Base-by-base conservation (phyloP, 2,113 vertebrate species). In the Alaudala cheleensis region DNA sequence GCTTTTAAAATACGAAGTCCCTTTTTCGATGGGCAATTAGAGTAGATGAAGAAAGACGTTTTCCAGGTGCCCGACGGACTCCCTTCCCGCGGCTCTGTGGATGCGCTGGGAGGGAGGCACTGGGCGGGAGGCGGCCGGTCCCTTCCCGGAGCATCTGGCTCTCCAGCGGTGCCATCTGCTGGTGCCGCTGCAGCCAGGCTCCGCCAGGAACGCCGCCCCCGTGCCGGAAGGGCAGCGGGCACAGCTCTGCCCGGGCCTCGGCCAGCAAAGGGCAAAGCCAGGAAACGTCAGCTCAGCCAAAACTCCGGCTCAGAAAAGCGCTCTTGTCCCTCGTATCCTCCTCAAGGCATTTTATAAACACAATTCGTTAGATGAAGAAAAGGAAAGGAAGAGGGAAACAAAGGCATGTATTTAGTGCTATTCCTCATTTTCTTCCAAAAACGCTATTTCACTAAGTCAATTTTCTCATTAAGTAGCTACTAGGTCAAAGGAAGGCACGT, bases 101-200 rank as follows among this genome's bases (percentile, higher is more conserved):
- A 33, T 17, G 60, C 67, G 18, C 37, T 10, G 74, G 19, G n/a
- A 53, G 49, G 51, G 31, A 14, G 17, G 31, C 51, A n/a, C n/a
- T n/a, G 74, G 19, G n/a, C 62, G 49, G 51, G 31, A 14, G 17
- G 31, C 51, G 37, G 57, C 12, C 19, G 23, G 16, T 42, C 57
- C 44, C 44, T 45, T 33, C 47, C 40, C 49, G 19, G 34, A 14
- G 45, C 57, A 8, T 57, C 90, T 70, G 69, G 29, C 95, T 98
- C 97, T 93, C 85, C 91, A 58, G 61, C 94, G 94, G 95, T 74
- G 95, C 97, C 98, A 97, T 90, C 98, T 98, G 80, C 97, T 96
- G 98, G 97, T 34, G 37, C 56, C 51, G 28, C 73, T 14, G 69
- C 50, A 49, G 23, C 44, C 3, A 14, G 14, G 6, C 31, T 45